Conservation (phyloP, 2,113 vertebrate genomes). For the Stigmatopora nigra region DNA sequence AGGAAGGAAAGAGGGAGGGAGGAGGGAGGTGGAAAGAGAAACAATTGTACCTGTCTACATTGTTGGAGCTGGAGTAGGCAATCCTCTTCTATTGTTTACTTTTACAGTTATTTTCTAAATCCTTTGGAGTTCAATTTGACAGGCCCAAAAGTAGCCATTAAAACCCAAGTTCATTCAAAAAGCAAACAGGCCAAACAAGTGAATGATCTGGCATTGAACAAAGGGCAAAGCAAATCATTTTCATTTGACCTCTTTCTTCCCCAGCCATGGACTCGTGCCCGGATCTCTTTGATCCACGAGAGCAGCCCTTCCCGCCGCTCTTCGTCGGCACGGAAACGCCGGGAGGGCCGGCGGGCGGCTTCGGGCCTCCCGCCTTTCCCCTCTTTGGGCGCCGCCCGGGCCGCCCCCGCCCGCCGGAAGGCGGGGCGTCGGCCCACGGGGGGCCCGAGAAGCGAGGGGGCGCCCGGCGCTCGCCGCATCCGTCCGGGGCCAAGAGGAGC, state of each 20-base stretch:
- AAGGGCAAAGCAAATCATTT: no score
- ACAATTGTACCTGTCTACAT: not conserved
- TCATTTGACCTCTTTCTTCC: not conserved
- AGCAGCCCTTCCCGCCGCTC: conserved; percentile 51
- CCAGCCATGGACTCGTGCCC: conserved; percentile 66
- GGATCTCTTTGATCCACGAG: conserved; percentile 61
- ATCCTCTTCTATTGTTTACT: no score
- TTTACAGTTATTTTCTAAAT: no score
- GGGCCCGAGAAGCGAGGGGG: conserved; percentile 33
- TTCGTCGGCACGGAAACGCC: conserved; percentile 45
- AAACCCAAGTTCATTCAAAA: no score
- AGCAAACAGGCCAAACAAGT: no score
- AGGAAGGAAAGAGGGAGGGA: conserved; percentile 47
- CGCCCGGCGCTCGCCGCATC: conserved; percentile 55
- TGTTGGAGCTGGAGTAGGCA: not conserved
- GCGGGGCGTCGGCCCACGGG: conserved; percentile 29
- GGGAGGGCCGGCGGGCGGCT: conserved; percentile 35
- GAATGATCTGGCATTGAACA: no score
- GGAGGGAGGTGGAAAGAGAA: conserved; percentile 1
- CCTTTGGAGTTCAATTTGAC: no score
- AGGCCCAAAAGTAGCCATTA: no score
- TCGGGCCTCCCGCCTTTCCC: conserved; percentile 52
- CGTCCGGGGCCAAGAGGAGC: conserved; percentile 61
- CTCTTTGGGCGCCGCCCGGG: conserved; percentile 68
- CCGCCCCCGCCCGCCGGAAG: conserved; percentile 45